These are phyloP conservation scores for Heliconius ethilla DNA, from an alignment of 2,888 invertebrate genomes.

Conservation along the genomic window DNA sequence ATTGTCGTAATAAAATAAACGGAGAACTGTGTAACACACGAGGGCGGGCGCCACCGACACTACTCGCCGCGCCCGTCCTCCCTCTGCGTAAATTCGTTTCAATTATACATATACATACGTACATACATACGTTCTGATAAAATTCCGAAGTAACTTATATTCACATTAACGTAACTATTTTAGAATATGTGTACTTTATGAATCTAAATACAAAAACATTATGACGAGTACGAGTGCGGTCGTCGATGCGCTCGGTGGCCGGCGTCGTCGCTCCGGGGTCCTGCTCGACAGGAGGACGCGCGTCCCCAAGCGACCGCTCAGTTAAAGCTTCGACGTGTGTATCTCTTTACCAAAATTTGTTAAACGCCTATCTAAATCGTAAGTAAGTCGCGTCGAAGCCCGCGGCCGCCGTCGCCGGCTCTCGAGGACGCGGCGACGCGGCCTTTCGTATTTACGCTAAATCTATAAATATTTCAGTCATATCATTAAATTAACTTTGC, in stretches of 20 bases:
- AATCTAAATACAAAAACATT: slow-evolving; percentile 67
- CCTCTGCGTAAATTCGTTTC: slow-evolving; percentile 77
- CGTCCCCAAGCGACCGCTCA: slow-evolving; percentile 44
- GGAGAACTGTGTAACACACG: slow-evolving; percentile 74
- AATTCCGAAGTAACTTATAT: slow-evolving; percentile 78
- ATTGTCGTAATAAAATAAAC: slow-evolving; percentile 76
- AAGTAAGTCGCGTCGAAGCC: slow-evolving; percentile 56
- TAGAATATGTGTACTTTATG: slow-evolving; percentile 79
- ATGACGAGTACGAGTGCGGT: slow-evolving; percentile 71
- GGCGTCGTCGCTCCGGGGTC: slow-evolving; percentile 34
- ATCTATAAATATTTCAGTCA: slow-evolving; percentile 72
- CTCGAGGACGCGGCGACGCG: slow-evolving; percentile 54
- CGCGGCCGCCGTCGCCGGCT: slow-evolving; percentile 23
- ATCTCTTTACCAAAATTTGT: slow-evolving; percentile 76
- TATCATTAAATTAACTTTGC: slow-evolving; percentile 72
- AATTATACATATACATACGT: slow-evolving; percentile 54
- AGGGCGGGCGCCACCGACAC: slow-evolving; percentile 35
- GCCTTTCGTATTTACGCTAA: slow-evolving; percentile 57
- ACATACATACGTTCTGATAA: slow-evolving; percentile 74
- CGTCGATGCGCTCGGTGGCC: slow-evolving; percentile 54
- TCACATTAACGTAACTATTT: slow-evolving; percentile 71
- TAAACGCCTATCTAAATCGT: slow-evolving; percentile 80
- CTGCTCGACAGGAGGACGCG: slow-evolving; percentile 25
- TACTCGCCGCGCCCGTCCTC: slow-evolving; percentile 53
- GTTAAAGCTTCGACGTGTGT: slow-evolving; percentile 68